phyloP scores from a whole-genome alignment of 1,140 invertebrate species.

The Aphelenchoides fujianensis region DNA sequence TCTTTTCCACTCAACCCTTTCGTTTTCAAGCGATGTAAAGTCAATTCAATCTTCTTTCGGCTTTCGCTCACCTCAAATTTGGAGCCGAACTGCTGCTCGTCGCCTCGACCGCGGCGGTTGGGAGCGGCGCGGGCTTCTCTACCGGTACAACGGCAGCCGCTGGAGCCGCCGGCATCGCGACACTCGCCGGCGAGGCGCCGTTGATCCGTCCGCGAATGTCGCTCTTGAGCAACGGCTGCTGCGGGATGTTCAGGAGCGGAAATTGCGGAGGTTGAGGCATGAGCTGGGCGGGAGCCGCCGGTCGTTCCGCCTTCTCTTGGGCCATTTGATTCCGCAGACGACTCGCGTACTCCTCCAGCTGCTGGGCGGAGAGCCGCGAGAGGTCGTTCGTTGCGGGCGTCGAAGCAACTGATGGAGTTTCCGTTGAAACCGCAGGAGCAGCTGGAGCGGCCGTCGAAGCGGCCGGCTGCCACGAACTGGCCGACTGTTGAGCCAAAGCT shows the following conservation, averaged over 20 bases:
- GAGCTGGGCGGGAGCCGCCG: too few species aligned
- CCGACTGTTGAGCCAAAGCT: not conserved
- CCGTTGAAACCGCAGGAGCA: not conserved
- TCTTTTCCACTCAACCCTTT: too few species aligned
- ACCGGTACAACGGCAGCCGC: not conserved
- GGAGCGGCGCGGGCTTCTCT: not conserved
- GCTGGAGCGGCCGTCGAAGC: not conserved
- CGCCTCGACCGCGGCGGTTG: not conserved
- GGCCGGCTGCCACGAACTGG: not conserved
- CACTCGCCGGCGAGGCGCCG: not conserved
- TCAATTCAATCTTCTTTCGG: not conserved
- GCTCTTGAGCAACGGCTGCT: not conserved
- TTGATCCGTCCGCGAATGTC: slow-evolving; percentile 1
- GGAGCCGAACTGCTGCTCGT: too few species aligned
- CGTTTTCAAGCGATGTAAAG: too few species aligned
- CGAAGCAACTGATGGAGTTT: not conserved
- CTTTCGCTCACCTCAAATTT: not conserved
- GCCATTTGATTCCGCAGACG: not conserved
- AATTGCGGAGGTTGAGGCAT: not conserved
- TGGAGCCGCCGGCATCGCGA: not conserved
- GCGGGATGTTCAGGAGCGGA: not conserved
- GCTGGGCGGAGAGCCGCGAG: not conserved
- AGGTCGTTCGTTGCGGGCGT: not conserved
- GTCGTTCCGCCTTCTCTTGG: not conserved
- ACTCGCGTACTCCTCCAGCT: slow-evolving; percentile 12